Percentiles rank a stretch among this genome's conserved stretches.
phyloP scores from a whole-genome alignment of 2,113 vertebrate genomes.

The Phrynocephalus versicolor region DNA sequence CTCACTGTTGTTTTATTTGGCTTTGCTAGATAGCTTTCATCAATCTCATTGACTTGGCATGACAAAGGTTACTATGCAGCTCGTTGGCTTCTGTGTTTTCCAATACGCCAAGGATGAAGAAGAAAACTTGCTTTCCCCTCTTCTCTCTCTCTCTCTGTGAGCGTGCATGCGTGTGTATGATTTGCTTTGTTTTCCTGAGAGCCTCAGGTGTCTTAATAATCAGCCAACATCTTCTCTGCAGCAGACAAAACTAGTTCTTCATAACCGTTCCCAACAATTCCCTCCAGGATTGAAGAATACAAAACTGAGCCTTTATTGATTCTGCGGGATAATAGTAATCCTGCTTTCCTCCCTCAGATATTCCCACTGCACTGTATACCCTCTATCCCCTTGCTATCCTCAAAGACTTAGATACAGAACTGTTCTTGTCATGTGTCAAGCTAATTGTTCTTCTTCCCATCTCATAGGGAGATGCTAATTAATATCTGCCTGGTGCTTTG shows the following conservation, averaged over 20 bases:
- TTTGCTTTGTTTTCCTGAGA: neutral
- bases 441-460: rapidly evolving
- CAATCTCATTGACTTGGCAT: neutral
- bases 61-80: rapidly evolving
- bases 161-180: too few species aligned
- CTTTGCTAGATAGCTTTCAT: neutral
- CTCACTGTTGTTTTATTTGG: slow-evolving; percentile 3
- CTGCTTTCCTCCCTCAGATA: slow-evolving; percentile 23
- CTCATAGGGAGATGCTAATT: neutral
- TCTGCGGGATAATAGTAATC: slow-evolving; percentile 25
- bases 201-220: slow-evolving; percentile 24
- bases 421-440: neutral
- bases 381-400: neutral
- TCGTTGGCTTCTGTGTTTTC: neutral
- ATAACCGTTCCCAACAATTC: slow-evolving; percentile 4
- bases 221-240: slow-evolving; percentile 34
- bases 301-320: slow-evolving; percentile 54
- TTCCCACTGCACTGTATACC: neutral
- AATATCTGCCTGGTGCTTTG: neutral
- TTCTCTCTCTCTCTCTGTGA: too few species aligned
- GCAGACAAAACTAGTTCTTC: slow-evolving; percentile 52
- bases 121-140: neutral
- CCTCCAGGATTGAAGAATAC: slow-evolving; percentile 56
- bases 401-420: neutral
- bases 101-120: neutral